A percentile compares a stretch with the other conserved stretches of the same genome.
Conservation (phyloP, 2,888 invertebrate genomes). For the Crioceris asparagi region DNA sequence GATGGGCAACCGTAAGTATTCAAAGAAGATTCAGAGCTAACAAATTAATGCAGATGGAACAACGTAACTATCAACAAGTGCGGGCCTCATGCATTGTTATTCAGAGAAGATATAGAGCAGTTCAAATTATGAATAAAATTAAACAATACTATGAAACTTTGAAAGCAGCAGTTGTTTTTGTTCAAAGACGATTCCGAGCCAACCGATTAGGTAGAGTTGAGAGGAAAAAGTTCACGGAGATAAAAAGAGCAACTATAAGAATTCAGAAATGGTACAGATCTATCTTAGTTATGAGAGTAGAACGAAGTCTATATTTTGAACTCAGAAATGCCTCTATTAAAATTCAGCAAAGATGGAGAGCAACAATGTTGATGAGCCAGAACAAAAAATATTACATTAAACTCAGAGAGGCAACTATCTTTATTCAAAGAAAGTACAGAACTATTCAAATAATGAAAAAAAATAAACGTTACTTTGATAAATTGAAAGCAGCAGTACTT, state of each 20-base stretch:
- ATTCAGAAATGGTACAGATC: slow-evolving; percentile 32
- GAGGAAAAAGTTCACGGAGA: slow-evolving; percentile 15
- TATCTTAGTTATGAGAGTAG: slow-evolving; percentile 18
- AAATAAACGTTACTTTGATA: neutral
- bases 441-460: neutral
- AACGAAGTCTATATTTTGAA: slow-evolving; percentile 16
- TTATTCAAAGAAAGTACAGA: slow-evolving; percentile 10
- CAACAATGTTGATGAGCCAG: slow-evolving; percentile 16
- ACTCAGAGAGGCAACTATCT: slow-evolving; percentile 18
- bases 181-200: slow-evolving; percentile 12
- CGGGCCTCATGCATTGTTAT: slow-evolving; percentile 30
- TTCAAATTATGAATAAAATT: slow-evolving; percentile 9
- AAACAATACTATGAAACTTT: neutral
- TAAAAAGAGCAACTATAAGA: slow-evolving; percentile 14
- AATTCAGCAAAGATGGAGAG: slow-evolving; percentile 13
- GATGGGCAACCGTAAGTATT: slow-evolving; percentile 32
- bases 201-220: slow-evolving; percentile 8
- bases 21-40: slow-evolving; percentile 16
- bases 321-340: slow-evolving; percentile 18
- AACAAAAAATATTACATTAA: slow-evolving; percentile 16
- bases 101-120: slow-evolving; percentile 40
- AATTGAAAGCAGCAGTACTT: neutral
- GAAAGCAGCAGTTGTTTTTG: slow-evolving; percentile 1
- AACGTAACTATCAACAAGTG: slow-evolving; percentile 12
- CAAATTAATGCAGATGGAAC: slow-evolving; percentile 30